Evolutionary conservation across 2,113 vertebrate species (phyloP).

Genomic region (Phaethon lepturus): DNA sequence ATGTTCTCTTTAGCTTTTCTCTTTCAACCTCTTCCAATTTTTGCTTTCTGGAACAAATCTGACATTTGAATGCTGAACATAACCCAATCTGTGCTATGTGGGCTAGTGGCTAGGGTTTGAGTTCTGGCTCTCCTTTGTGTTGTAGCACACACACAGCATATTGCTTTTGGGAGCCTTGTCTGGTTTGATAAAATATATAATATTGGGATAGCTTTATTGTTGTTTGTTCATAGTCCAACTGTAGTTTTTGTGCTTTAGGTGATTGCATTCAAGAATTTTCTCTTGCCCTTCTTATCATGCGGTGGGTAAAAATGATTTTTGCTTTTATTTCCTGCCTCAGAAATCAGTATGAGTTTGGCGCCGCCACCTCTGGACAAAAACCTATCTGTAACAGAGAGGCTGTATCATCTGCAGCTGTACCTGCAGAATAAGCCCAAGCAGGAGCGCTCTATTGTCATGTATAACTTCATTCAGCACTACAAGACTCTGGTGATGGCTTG

Average conservation of each 20-base stretch:
- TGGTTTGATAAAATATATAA: background rate
- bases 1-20: background rate
- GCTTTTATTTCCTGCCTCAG: slow-evolving; percentile 64
- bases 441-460: slow-evolving; percentile 74
- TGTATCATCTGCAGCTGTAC: slow-evolving; percentile 78
- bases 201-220: background rate
- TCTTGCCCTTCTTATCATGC: background rate
- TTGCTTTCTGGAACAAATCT: background rate
- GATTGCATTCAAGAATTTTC: background rate
- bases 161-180: background rate
- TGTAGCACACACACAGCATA: background rate
- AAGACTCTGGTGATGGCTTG: slow-evolving; percentile 90
- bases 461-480: slow-evolving; percentile 89
- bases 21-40: background rate
- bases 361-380: slow-evolving; percentile 88
- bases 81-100: background rate
- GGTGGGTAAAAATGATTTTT: background rate
- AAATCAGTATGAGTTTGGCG: slow-evolving; percentile 88
- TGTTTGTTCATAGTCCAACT: background rate
- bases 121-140: background rate
- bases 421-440: slow-evolving; percentile 69
- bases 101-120: background rate
- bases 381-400: slow-evolving; percentile 83
- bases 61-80: background rate
- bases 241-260: background rate